Evolutionary conservation across 2,888 invertebrate species (phyloP), one percentile per base, ranked within the genome.

Genomic region (Tromatobia lineatoria): DNA sequence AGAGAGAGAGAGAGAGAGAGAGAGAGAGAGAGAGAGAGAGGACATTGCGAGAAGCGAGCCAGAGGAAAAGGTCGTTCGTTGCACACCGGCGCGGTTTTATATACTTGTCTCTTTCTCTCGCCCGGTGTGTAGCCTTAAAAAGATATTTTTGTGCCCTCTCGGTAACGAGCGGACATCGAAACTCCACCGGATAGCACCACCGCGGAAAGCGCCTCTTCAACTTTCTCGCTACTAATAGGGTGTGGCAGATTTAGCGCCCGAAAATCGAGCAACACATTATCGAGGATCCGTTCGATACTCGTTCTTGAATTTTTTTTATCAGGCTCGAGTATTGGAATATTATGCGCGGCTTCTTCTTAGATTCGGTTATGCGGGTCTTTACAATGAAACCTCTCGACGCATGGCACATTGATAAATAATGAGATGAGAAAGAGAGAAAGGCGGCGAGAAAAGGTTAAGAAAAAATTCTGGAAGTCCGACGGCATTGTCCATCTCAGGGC

Each of bases 201-300:
- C 45, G 47, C 50, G 57, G 64, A 38, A 38, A 38, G 38, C 38
- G 74, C 52, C 76, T 76, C 67, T 20, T 45, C 54, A 66, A 75
- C 50, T 59, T 74, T 82, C 77, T 70, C 83, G 81, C 73, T 71
- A 80, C 83, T 75, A 87, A 85, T 86, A 87, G 87, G 87, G 87
- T 87, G 87, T 87, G 87, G 87, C 87, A 85, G 83, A 86, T 82
- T 82, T 82, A 76, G 85, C 73, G 79, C 69, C 80, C 85, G 84
- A 83, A 84, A 75, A 83, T 81, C 78, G 76, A 82, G 82, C 76
- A 64, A 70, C 79, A 73, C 71, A 20, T 66, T 64, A 66, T 42
- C 15, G 50, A 20, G 2, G 1, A 25, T 54, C 52, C 20, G 11
- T 25, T 13, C 45, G 42, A 2, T 20, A 15, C 13, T 3, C 20